A percentile compares a stretch with the other conserved stretches of the same genome.
phyloP scores from a whole-genome alignment of 2,113 vertebrate species.

The Tringa solitaria region DNA sequence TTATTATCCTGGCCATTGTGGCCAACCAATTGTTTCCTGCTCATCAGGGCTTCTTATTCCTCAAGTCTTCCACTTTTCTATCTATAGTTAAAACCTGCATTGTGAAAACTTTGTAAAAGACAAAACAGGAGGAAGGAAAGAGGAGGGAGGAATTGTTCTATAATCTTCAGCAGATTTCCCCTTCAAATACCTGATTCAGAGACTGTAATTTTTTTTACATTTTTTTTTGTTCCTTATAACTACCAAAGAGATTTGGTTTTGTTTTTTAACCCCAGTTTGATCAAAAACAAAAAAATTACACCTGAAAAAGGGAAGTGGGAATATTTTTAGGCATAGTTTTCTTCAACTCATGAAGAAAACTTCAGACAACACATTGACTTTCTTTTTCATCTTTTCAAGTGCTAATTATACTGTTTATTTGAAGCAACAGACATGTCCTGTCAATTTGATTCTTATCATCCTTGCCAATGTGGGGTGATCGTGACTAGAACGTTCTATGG shows the following conservation, averaged over 20 bases:
- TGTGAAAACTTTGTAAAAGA: background rate
- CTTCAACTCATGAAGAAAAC: slow-evolving; percentile 22
- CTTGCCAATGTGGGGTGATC: slow-evolving; percentile 14
- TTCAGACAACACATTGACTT: slow-evolving; percentile 52
- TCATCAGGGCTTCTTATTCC: background rate
- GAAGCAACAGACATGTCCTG: slow-evolving; percentile 23
- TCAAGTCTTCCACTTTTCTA: background rate
- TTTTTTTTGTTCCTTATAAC: background rate
- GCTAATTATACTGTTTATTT: slow-evolving; percentile 47
- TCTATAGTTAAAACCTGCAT: background rate
- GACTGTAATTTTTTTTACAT: background rate
- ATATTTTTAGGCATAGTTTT: slow-evolving; percentile 18
- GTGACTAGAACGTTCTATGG: slow-evolving; percentile 37
- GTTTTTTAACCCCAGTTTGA: background rate
- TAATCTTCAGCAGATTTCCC: background rate
- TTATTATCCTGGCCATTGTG: background rate
- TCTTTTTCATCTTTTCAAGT: slow-evolving; percentile 24
- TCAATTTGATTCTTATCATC: slow-evolving; percentile 55
- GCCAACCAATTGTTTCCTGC: background rate
- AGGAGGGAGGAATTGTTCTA: background rate
- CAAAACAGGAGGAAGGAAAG: background rate
- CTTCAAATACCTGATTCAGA: background rate
- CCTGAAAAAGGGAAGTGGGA: background rate
- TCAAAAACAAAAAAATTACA: background rate
- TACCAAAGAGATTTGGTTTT: background rate